These are phyloP conservation scores for Strongylocentrotus purpuratus DNA, from an alignment of 35 echinoderm and acorn worm species.

Conservation along the genomic window DNA sequence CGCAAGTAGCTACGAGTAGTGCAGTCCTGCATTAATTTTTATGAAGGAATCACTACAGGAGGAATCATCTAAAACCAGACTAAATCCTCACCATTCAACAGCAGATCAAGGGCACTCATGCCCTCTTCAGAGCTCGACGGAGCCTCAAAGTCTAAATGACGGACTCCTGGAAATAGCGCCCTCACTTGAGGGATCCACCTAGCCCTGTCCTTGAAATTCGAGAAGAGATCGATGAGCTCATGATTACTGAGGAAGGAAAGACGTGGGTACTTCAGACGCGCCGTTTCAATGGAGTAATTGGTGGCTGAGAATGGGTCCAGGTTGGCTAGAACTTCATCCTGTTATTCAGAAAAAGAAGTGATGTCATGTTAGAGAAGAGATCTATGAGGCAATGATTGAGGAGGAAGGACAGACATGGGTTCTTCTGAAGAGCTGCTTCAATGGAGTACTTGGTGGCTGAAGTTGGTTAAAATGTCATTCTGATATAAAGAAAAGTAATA, in stretches of 20 bases:
- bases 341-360: background rate
- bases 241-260: conserved; percentile 92
- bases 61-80: background rate
- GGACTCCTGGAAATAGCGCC: conserved; percentile 73
- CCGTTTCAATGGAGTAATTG: conserved; percentile 26
- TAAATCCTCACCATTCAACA: conserved; percentile 74
- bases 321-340: conserved; percentile 83
- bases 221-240: conserved; percentile 79
- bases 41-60: too few species aligned
- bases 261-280: conserved; percentile 69
- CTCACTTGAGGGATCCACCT: conserved; percentile 79
- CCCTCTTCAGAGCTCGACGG: conserved; percentile 42
- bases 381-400: conserved; percentile 80
- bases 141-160: conserved; percentile 63
- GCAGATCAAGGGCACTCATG: conserved; percentile 74
- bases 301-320: conserved; percentile 48
- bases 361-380: background rate
- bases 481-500: conserved; percentile 23
- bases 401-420: conserved; percentile 85
- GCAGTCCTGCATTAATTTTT: too few species aligned
- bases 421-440: conserved; percentile 48
- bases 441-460: conserved; percentile 19
- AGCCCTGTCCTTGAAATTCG: conserved; percentile 64
- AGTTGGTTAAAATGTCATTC: conserved; percentile 76
- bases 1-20: too few species aligned